Evolutionary conservation across 2,888 invertebrate genomes (phyloP).

Genomic region (Carcina quercana): DNA sequence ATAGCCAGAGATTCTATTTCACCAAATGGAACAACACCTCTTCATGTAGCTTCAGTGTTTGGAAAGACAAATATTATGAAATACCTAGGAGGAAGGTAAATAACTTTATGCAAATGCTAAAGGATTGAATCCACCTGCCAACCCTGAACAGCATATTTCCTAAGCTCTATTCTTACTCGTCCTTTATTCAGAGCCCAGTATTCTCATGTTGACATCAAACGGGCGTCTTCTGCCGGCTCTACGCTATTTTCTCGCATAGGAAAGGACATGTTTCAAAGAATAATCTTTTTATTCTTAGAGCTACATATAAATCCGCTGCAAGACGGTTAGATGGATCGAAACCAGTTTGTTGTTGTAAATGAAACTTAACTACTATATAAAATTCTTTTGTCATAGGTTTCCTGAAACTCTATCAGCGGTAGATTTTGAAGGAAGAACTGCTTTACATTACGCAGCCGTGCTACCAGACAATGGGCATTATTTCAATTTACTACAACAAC

Average conservation of each 20-base stretch:
- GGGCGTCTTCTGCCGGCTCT: too few relatives aligned
- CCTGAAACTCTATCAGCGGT: slow-evolving; percentile 89
- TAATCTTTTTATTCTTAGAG: background rate
- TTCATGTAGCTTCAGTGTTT: slow-evolving; percentile 90
- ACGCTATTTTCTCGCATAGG: too few relatives aligned
- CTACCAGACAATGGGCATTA: slow-evolving; percentile 91
- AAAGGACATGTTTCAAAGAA: too few relatives aligned
- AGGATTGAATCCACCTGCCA: background rate
- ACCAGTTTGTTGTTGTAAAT: too few relatives aligned
- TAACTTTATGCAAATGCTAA: slow-evolving; percentile 2
- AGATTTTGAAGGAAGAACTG: slow-evolving; percentile 88
- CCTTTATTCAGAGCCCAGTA: background rate
- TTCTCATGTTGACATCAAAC: too few relatives aligned
- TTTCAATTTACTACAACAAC: slow-evolving; percentile 87
- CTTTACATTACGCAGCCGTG: slow-evolving; percentile 91
- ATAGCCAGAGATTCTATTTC: slow-evolving; percentile 89
- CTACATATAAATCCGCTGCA: too few relatives aligned
- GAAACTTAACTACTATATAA: background rate
- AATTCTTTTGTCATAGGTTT: slow-evolving; percentile 68
- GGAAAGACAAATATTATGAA: slow-evolving; percentile 87
- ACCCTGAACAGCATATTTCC: background rate
- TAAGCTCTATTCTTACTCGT: background rate
- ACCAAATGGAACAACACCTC: slow-evolving; percentile 88
- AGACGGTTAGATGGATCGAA: too few relatives aligned
- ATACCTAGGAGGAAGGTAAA: slow-evolving; percentile 74